Evolutionary conservation across 2,888 invertebrate genomes (phyloP), one percentile per base, ranked within the genome.

Genomic region (Acrobasis consociella): DNA sequence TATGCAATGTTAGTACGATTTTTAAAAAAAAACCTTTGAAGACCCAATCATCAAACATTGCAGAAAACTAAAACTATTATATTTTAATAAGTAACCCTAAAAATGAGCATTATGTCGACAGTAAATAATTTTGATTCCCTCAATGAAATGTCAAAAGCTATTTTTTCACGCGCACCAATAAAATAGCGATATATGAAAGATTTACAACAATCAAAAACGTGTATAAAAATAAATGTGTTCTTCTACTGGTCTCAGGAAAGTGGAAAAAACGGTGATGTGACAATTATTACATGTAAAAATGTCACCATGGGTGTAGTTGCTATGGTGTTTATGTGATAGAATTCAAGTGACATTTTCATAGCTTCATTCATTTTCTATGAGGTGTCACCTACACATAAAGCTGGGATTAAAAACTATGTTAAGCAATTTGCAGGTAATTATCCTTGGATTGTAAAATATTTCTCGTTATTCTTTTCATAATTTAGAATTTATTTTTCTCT

Each of bases 251-350:
- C 38, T 39, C 51, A 9, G 46, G 46, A 49, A 60, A 52, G 22
- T 51, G 51, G 9, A 52, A 52, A 38, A 60, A 51, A 60, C 39
- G 37, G 16, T 59, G 17, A 38, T 60, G 50, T 60, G 60, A 60
- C 60, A 60, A 60, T 60, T 60, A 60, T 60, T 50, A 15, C 13
- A 15, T 51, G 51, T 60, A 59, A 59, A 49, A 49, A 59, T 59
- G 58, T 53, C 53, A 46, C 46, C 46, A 46, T 46, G 46, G 46
- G 46, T 46, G 31, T 13, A 11, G 52, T 52, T 31, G 22, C 22
- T n/a, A 52, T 52, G 22, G 13, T n/a, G 31, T 37, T 46, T 46
- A 46, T 46, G n/a, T 46, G 1, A 46, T 46, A 46, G 46, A 46
- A 13, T 53, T 16, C 50, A 16, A 17, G 16, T 9, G 15, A 15